phyloP scores from a whole-genome alignment of 2,113 vertebrate species.

The Gambusia holbrooki region DNA sequence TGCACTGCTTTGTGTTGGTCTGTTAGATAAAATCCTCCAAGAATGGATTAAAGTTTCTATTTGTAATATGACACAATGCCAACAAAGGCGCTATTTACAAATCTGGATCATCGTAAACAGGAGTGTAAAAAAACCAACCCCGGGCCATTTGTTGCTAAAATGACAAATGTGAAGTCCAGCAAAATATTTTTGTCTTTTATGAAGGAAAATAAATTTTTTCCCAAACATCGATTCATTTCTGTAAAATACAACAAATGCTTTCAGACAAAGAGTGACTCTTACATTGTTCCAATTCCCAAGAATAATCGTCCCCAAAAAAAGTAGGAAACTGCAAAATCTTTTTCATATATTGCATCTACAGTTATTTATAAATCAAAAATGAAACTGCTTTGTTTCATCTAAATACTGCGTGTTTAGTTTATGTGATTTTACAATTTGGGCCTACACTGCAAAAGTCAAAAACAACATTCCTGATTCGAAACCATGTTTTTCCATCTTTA shows the following conservation, averaged over 20 bases:
- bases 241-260: not conserved
- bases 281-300: not conserved
- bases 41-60: not conserved
- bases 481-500: not conserved
- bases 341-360: not conserved
- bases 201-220: too few relatives aligned
- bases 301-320: not conserved
- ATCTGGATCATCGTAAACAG: not conserved
- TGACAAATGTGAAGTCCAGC: too few relatives aligned
- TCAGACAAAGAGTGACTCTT: not conserved
- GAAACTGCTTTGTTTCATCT: not conserved
- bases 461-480: not conserved
- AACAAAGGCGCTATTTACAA: not conserved
- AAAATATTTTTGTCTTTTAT: too few relatives aligned
- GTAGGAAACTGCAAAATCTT: not conserved
- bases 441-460: too few relatives aligned
- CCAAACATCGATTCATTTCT: not conserved
- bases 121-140: not conserved
- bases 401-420: not conserved
- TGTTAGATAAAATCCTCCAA: not conserved
- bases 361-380: not conserved
- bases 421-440: not conserved
- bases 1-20: too few relatives aligned
- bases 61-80: not conserved
- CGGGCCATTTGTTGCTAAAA: too few relatives aligned